These are phyloP conservation scores for Triplophysa rosa DNA, from an alignment of 2,113 vertebrate species.

Conservation along the genomic window DNA sequence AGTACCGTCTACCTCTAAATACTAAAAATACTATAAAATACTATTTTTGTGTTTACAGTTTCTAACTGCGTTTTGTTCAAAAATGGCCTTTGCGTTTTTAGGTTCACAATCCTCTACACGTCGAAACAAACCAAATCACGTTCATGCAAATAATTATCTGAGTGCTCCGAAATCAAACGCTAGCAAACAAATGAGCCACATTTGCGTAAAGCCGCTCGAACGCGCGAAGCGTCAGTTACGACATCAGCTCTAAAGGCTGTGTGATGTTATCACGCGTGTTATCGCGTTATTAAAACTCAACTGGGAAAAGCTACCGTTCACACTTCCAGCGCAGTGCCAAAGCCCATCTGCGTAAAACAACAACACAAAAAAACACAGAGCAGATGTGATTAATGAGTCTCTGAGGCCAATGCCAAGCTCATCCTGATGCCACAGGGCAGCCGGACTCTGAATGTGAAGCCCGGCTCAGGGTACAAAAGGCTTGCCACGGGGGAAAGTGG, in stretches of 20 bases:
- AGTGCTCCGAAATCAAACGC: neutral
- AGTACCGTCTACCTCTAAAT: no score
- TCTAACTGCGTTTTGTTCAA: no score
- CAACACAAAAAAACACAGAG: neutral
- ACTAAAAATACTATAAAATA: no score
- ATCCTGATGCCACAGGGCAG: constrained; percentile 39
- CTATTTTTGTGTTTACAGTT: no score
- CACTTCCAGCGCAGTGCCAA: neutral
- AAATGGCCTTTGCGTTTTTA: neutral
- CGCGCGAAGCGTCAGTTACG: no score
- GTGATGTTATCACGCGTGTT: neutral
- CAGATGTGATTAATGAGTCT: constrained; percentile 40
- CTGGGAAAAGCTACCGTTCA: neutral
- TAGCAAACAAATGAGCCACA: neutral
- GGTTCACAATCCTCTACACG: neutral
- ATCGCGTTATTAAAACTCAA: neutral
- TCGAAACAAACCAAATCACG: neutral
- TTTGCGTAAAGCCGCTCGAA: neutral
- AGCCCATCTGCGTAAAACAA: constrained; percentile 2
- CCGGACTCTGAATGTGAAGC: constrained; percentile 39
- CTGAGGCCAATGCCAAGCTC: constrained; percentile 38
- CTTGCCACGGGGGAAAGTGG: constrained; percentile 61
- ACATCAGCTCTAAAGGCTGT: neutral
- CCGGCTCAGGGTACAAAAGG: constrained; percentile 55
- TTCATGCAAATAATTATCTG: neutral